phyloP scores from a whole-genome alignment of 2,113 vertebrate species.

The Noturus placidus region DNA sequence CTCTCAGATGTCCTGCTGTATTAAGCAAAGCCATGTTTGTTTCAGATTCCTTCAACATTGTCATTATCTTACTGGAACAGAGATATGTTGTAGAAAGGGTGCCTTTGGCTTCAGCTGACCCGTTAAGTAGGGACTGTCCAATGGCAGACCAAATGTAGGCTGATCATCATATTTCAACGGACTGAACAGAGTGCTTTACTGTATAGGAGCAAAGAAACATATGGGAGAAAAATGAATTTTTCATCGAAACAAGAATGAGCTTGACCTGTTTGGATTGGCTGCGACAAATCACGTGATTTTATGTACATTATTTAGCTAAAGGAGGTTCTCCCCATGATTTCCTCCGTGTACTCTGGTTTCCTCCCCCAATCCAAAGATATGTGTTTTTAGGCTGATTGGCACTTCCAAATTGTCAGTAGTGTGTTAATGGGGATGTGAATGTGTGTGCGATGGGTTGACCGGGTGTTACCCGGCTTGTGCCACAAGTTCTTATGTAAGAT shows the following conservation, averaged over 20 bases:
- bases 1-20: background rate
- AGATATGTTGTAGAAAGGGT: conserved; percentile 62
- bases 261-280: background rate
- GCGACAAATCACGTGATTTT: background rate
- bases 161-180: background rate
- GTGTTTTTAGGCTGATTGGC: too few relatives aligned
- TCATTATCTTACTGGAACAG: conserved; percentile 48
- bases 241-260: background rate
- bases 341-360: too few relatives aligned
- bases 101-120: conserved; percentile 59
- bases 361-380: too few relatives aligned
- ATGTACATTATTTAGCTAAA: background rate
- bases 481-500: too few relatives aligned
- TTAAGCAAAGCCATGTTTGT: conserved; percentile 9
- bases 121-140: conserved; percentile 16
- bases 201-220: background rate
- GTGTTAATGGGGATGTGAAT: too few relatives aligned
- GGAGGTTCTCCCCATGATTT: too few relatives aligned
- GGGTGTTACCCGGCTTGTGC: too few relatives aligned
- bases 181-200: background rate
- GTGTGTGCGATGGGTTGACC: too few relatives aligned
- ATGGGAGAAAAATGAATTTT: too few relatives aligned
- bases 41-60: conserved; percentile 29
- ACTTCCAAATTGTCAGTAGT: too few relatives aligned
- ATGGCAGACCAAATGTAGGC: background rate